These are phyloP conservation scores for Vespertilio murinus DNA, from an alignment of 2,797 vertebrate genomes.

Conservation along the genomic window DNA sequence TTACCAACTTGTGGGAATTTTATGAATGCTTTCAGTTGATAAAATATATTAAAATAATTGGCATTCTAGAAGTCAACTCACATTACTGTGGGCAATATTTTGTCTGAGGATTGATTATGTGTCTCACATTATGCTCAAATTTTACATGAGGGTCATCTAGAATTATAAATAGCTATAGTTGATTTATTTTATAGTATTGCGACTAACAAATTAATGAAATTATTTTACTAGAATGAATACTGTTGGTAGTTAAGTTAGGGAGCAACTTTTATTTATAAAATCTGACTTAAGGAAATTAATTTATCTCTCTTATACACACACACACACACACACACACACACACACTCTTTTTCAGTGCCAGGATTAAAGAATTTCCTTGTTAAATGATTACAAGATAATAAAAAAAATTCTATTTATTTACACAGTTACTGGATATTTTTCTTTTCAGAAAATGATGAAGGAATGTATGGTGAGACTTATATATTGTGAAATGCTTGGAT, in stretches of 20 bases:
- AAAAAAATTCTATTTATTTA: slow-evolving; percentile 43
- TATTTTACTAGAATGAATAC: slow-evolving; percentile 37
- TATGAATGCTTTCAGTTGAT: slow-evolving; percentile 17
- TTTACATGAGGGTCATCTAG: background rate
- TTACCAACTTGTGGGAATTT: slow-evolving; percentile 11
- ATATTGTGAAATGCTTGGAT: slow-evolving; percentile 99
- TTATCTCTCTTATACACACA: background rate
- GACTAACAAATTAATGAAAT: slow-evolving; percentile 17
- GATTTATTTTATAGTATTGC: background rate
- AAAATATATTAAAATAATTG: background rate
- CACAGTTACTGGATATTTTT: slow-evolving; percentile 12
- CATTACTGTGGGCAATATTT: background rate
- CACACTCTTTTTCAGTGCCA: background rate
- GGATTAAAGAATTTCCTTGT: slow-evolving; percentile 5
- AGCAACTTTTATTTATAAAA: slow-evolving; percentile 38
- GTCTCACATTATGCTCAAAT: background rate
- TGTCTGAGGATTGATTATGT: background rate
- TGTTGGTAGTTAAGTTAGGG: slow-evolving; percentile 1
- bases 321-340: too few relatives aligned
- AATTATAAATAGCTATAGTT: slow-evolving; percentile 11
- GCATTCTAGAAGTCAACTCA: slow-evolving; percentile 24
- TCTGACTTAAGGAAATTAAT: slow-evolving; percentile 31
- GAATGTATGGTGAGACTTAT: slow-evolving; percentile 98
- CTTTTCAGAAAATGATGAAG: slow-evolving; percentile 95
- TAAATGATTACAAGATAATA: slow-evolving; percentile 18